These are phyloP conservation scores for Varecia variegata DNA, from an alignment of 2,797 vertebrate species.

Conservation along the genomic window DNA sequence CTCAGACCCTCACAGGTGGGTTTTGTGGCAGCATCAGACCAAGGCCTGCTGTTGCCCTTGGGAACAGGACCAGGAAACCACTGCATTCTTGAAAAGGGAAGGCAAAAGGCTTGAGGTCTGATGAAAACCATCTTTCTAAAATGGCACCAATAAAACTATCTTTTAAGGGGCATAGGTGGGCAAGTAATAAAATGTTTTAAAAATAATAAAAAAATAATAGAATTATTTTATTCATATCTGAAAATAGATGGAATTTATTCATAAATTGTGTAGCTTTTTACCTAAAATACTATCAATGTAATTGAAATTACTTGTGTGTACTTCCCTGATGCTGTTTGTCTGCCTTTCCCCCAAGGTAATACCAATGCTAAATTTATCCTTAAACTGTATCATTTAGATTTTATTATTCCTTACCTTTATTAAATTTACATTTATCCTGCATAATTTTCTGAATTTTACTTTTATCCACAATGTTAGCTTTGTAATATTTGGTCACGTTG, in stretches of 20 bases:
- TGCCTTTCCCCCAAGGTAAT: neutral
- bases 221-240: neutral
- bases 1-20: neutral
- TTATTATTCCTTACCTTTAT: neutral
- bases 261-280: neutral
- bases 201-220: no score
- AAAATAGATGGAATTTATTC: neutral
- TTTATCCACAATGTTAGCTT: neutral
- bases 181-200: neutral
- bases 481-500: neutral
- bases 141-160: slow-evolving; percentile 67
- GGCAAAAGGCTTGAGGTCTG: neutral
- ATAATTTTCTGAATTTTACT: neutral
- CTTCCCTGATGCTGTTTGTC: neutral
- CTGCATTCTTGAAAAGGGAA: neutral
- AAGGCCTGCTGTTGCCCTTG: neutral
- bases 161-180: slow-evolving; percentile 48
- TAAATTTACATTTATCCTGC: neutral
- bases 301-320: neutral
- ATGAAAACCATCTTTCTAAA: slow-evolving; percentile 39
- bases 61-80: neutral
- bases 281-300: neutral
- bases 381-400: neutral
- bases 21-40: neutral
- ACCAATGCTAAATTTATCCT: neutral